Conservation (phyloP, 2,888 invertebrate species). For the Aspidapion aeneum region DNA sequence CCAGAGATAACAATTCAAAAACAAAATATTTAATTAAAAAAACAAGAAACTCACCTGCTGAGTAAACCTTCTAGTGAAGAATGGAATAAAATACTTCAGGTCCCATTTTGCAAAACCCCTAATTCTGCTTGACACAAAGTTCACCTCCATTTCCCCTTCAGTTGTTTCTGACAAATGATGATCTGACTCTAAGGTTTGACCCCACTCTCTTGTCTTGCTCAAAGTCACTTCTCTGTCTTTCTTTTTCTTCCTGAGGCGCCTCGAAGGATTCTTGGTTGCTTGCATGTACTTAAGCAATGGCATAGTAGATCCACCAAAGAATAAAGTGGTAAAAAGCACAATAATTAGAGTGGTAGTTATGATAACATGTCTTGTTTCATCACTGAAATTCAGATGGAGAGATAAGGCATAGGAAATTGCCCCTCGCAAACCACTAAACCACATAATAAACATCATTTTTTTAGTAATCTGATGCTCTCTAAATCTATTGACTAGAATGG, state of each 20-base stretch:
- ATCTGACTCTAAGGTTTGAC: slow-evolving; percentile 90
- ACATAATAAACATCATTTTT: slow-evolving; percentile 99
- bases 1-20: too few relatives aligned
- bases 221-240: slow-evolving; percentile 79
- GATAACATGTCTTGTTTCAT: slow-evolving; percentile 93
- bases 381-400: slow-evolving; percentile 89
- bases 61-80: slow-evolving; percentile 93
- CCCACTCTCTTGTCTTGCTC: slow-evolving; percentile 98
- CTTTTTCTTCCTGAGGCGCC: slow-evolving; percentile 54
- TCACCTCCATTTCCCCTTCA: slow-evolving; percentile 89
- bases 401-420: slow-evolving; percentile 98
- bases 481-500: slow-evolving; percentile 91
- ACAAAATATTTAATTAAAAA: too few relatives aligned
- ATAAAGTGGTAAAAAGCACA: slow-evolving; percentile 91
- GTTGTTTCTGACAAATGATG: slow-evolving; percentile 91
- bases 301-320: slow-evolving; percentile 97
- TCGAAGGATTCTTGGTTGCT: slow-evolving; percentile 56
- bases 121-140: slow-evolving; percentile 74
- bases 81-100: slow-evolving; percentile 91
- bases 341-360: slow-evolving; percentile 98
- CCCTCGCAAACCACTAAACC: slow-evolving; percentile 96
- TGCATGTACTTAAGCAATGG: slow-evolving; percentile 91
- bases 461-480: slow-evolving; percentile 96
- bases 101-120: slow-evolving; percentile 91
- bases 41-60: slow-evolving; percentile 64